Conservation (phyloP, 1,140 invertebrate species). For the Achatina immaculata region DNA sequence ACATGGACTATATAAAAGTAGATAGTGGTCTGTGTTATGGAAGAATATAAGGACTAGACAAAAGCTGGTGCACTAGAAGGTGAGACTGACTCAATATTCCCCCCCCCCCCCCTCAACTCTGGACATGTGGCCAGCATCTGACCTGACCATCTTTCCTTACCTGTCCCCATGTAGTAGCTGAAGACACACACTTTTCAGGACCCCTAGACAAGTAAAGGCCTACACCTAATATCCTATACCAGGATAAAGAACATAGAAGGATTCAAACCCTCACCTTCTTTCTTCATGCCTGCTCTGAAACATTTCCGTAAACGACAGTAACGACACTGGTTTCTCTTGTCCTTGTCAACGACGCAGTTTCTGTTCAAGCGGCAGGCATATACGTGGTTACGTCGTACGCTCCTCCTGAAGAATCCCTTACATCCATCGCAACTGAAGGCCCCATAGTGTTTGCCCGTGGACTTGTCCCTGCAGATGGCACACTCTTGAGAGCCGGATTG, state of each 20-base stretch:
- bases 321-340: conserved; percentile 96
- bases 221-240: too few relatives aligned
- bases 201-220: too few relatives aligned
- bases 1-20: too few relatives aligned
- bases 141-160: too few relatives aligned
- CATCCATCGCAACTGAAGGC: conserved; percentile 96
- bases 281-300: conserved; percentile 97
- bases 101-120: too few relatives aligned
- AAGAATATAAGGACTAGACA: too few relatives aligned
- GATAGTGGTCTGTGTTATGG: too few relatives aligned
- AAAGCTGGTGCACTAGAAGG: too few relatives aligned
- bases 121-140: too few relatives aligned
- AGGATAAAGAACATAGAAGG: neutral
- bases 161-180: too few relatives aligned
- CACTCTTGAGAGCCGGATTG: conserved; percentile 74
- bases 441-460: conserved; percentile 87
- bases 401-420: conserved; percentile 72
- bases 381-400: conserved; percentile 92
- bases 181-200: too few relatives aligned
- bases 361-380: conserved; percentile 96
- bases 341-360: conserved; percentile 96
- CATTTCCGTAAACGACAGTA: conserved; percentile 96
- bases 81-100: too few relatives aligned
- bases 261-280: conserved; percentile 84
- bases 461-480: conserved; percentile 94